These are phyloP conservation scores for Colistium nudipinnis DNA, from an alignment of 2,113 vertebrate genomes.

Conservation along the genomic window DNA sequence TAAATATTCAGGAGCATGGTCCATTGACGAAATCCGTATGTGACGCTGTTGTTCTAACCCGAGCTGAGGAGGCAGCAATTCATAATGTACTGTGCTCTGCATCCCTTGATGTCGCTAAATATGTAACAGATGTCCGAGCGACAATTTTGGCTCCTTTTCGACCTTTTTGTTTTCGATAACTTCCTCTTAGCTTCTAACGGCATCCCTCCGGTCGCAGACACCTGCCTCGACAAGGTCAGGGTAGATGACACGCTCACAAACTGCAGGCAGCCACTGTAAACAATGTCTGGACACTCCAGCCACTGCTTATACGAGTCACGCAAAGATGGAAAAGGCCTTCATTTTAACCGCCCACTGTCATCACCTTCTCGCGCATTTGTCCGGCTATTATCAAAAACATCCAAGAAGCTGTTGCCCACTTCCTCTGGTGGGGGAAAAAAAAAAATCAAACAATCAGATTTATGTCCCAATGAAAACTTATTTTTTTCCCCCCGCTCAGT, in stretches of 20 bases:
- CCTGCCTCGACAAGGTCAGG: slow-evolving; percentile 11
- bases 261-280: slow-evolving; percentile 11
- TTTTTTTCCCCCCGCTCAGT: too few relatives aligned
- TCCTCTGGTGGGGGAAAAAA: slow-evolving; percentile 3
- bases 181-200: too few relatives aligned
- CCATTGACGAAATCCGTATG: neutral
- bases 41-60: neutral
- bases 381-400: slow-evolving; percentile 28
- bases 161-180: too few relatives aligned
- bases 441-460: slow-evolving; percentile 45
- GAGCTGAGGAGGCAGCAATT: neutral
- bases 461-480: slow-evolving; percentile 28
- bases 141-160: too few relatives aligned
- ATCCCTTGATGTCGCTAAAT: too few relatives aligned
- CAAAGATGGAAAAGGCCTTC: neutral
- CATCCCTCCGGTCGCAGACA: too few relatives aligned
- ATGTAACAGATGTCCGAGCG: too few relatives aligned
- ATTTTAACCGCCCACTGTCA: slow-evolving; percentile 8
- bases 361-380: neutral
- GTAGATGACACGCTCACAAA: slow-evolving; percentile 23
- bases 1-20: neutral
- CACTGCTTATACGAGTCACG: neutral
- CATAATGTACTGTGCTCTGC: too few relatives aligned
- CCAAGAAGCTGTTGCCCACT: slow-evolving; percentile 1
- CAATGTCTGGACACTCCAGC: slow-evolving; percentile 5